Conservation (phyloP, 2,888 invertebrate species). For the Notodonta ziczac region DNA sequence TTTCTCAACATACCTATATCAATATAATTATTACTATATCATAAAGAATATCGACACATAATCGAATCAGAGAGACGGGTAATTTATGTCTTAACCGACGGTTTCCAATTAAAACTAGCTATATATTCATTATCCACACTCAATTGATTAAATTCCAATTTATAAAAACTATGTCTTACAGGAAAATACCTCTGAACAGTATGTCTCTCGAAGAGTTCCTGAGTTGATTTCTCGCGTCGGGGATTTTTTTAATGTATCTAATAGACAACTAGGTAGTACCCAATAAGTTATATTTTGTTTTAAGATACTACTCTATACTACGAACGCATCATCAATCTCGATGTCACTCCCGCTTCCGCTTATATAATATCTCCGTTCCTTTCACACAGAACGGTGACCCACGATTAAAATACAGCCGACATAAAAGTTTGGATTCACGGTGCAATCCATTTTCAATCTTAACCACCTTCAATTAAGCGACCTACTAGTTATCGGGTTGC, state of each 20-base stretch:
- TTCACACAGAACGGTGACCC: slow-evolving; percentile 42
- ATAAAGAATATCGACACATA: background rate
- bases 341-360: slow-evolving; percentile 44
- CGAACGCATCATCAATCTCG: background rate
- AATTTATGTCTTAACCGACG: slow-evolving; percentile 18
- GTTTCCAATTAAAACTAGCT: slow-evolving; percentile 26
- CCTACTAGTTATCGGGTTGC: slow-evolving; percentile 11
- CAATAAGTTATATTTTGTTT: too few relatives aligned
- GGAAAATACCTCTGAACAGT: too few relatives aligned
- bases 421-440: slow-evolving; percentile 32
- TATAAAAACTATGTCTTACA: too few relatives aligned
- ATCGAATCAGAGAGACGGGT: slow-evolving; percentile 6
- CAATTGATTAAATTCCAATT: slow-evolving; percentile 18
- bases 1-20: too few relatives aligned
- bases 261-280: too few relatives aligned
- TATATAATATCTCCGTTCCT: slow-evolving; percentile 28
- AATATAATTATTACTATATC: too few relatives aligned
- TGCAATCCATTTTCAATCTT: slow-evolving; percentile 39
- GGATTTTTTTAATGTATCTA: too few relatives aligned
- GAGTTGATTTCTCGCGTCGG: too few relatives aligned
- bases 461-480: slow-evolving; percentile 21
- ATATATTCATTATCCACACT: slow-evolving; percentile 15
- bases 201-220: too few relatives aligned
- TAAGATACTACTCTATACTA: too few relatives aligned
- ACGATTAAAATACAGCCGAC: slow-evolving; percentile 38